These are phyloP conservation scores for Nomada fucata DNA, from an alignment of 2,888 invertebrate species.

Conservation along the genomic window DNA sequence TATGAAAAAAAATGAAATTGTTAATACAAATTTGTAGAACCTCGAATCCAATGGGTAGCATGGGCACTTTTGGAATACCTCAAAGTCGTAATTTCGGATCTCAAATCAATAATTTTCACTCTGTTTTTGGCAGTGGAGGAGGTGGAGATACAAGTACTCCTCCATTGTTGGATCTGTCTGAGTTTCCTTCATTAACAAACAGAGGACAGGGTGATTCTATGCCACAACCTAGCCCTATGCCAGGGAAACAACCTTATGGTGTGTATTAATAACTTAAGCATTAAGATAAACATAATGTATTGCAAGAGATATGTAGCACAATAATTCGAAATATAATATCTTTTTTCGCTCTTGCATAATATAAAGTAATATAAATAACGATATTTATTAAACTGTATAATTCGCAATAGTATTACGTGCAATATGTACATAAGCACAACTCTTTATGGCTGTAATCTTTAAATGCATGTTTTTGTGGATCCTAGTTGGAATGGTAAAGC, in stretches of 20 bases:
- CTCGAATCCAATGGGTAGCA: constrained; percentile 86
- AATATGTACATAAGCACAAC: too few species aligned
- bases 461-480: background rate
- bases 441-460: too few species aligned
- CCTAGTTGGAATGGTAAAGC: constrained; percentile 96
- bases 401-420: too few species aligned
- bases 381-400: constrained; percentile 2
- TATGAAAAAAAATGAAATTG: constrained; percentile 69
- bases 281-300: background rate
- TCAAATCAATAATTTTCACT: constrained; percentile 88
- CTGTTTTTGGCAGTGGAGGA: constrained; percentile 90
- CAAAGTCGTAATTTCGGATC: constrained; percentile 85
- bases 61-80: constrained; percentile 88
- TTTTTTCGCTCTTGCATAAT: too few species aligned
- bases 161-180: constrained; percentile 94
- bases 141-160: constrained; percentile 92
- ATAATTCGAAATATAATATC: background rate
- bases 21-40: constrained; percentile 83
- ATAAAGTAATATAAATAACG: constrained; percentile 15
- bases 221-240: constrained; percentile 93
- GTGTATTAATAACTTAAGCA: constrained; percentile 77
- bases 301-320: constrained; percentile 9
- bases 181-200: constrained; percentile 96
- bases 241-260: constrained; percentile 97
- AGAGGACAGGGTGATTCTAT: constrained; percentile 92